Evolutionary conservation across 37 sponge, comb jelly and placozoan genomes (phyloP).

Genomic region (Ianthella basta): DNA sequence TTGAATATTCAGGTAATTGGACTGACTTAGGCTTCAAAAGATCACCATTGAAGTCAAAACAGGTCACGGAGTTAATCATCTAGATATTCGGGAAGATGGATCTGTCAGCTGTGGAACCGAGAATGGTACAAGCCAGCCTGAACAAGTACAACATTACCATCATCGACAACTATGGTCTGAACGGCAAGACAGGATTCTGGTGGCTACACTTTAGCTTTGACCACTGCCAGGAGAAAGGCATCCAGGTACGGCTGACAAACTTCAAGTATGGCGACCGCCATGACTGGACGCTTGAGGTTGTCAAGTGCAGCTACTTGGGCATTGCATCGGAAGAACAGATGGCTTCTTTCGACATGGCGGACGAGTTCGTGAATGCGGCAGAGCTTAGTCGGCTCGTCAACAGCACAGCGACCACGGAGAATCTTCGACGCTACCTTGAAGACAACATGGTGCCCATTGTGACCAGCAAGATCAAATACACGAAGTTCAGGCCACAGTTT

Average conservation of each 20-base stretch:
- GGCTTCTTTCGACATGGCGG: slow-evolving; percentile 48
- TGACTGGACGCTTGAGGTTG: slow-evolving; percentile 44
- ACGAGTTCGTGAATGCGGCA: slow-evolving; percentile 29
- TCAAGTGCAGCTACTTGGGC: slow-evolving; percentile 39
- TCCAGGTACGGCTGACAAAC: slow-evolving; percentile 40
- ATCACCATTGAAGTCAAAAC: too few species aligned
- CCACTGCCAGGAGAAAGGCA: slow-evolving; percentile 36
- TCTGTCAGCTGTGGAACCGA: too few species aligned
- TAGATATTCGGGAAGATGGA: too few species aligned
- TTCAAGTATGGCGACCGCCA: slow-evolving; percentile 5
- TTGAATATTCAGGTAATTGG: too few species aligned
- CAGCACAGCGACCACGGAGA: neutral
- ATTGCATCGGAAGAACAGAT: slow-evolving; percentile 20
- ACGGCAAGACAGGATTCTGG: slow-evolving; percentile 32
- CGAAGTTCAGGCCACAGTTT: slow-evolving; percentile 47
- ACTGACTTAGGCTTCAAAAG: too few species aligned
- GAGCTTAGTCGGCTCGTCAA: slow-evolving; percentile 8
- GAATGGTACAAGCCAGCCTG: too few species aligned
- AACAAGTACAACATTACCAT: slow-evolving; percentile 38
- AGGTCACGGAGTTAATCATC: too few species aligned
- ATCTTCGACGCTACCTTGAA: slow-evolving; percentile 21
- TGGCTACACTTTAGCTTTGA: slow-evolving; percentile 40
- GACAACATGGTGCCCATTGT: slow-evolving; percentile 37
- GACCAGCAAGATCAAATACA: slow-evolving; percentile 48
- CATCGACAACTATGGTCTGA: slow-evolving; percentile 32